Conservation (phyloP, 2,797 vertebrate species). For the Holocentrus rufus region DNA sequence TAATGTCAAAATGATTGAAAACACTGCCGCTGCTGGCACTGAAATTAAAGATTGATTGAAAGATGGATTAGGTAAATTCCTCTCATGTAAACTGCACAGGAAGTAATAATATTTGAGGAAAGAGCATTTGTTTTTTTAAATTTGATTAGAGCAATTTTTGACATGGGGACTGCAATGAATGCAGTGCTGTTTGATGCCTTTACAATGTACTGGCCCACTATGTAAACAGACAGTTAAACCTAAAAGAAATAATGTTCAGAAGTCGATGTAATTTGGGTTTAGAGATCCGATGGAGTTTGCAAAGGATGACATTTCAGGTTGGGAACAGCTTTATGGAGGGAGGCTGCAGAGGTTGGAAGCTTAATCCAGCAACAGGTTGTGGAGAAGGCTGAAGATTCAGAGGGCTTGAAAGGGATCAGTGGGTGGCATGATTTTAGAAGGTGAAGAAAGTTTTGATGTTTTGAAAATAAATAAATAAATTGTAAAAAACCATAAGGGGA, state of each 20-base stretch:
- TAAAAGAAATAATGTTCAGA: too few species aligned
- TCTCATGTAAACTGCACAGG: background rate
- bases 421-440: constrained; percentile 18
- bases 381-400: background rate
- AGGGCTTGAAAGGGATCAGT: background rate
- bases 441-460: constrained; percentile 22
- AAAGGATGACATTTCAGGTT: background rate
- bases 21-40: background rate
- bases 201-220: too few species aligned
- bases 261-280: background rate
- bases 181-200: too few species aligned
- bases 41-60: background rate
- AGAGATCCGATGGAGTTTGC: background rate
- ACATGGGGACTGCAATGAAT: too few species aligned
- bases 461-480: constrained; percentile 14
- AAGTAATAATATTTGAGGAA: background rate
- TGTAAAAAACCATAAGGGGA: constrained; percentile 34
- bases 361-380: background rate
- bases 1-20: background rate
- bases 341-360: background rate
- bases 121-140: background rate
- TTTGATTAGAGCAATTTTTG: too few species aligned
- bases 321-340: background rate
- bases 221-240: too few species aligned
- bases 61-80: background rate